Evolutionary conservation across 1,140 invertebrate species (phyloP).

Genomic region (Drosophila nannoptera): DNA sequence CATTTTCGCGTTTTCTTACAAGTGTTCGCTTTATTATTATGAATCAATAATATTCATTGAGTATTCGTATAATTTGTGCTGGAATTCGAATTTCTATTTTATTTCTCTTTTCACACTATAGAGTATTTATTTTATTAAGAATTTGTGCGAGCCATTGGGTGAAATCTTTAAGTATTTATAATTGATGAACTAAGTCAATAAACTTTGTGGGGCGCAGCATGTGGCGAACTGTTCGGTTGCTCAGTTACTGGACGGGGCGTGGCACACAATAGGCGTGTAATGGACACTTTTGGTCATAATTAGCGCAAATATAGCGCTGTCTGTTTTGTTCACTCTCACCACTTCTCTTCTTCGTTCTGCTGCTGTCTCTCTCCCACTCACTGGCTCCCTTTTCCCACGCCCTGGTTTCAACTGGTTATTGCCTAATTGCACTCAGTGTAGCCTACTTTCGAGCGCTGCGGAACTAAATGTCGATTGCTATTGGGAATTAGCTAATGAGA

Average conservation of each 20-base stretch:
- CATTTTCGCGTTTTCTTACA: constrained; percentile 1
- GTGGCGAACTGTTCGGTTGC: constrained; percentile 34
- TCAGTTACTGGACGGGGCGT: constrained; percentile 33
- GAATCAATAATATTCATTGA: constrained; percentile 36
- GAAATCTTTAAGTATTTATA: constrained; percentile 16
- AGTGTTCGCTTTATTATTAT: constrained; percentile 20
- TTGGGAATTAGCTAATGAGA: not conserved
- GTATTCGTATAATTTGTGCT: not conserved
- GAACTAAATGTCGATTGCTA: not conserved
- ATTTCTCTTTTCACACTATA: not conserved
- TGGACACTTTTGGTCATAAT: constrained; percentile 62
- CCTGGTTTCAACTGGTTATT: constrained; percentile 56
- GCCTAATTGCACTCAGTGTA: constrained; percentile 49
- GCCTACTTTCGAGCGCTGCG: constrained; percentile 51
- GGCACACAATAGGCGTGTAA: constrained; percentile 49
- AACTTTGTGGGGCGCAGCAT: constrained; percentile 34
- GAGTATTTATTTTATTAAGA: constrained; percentile 3
- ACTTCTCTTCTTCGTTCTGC: too few relatives aligned
- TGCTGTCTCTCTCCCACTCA: not conserved
- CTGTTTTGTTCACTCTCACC: too few relatives aligned
- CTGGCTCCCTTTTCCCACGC: not conserved
- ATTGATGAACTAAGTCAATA: constrained; percentile 56
- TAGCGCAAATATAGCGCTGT: constrained; percentile 19
- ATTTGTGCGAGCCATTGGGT: not conserved
- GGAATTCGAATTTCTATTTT: constrained; percentile 8